A percentile compares a stretch with the other conserved stretches of the same genome.
Evolutionary conservation across 1,140 invertebrate genomes (phyloP).

Genomic region (Rhagoletis zephyria): DNA sequence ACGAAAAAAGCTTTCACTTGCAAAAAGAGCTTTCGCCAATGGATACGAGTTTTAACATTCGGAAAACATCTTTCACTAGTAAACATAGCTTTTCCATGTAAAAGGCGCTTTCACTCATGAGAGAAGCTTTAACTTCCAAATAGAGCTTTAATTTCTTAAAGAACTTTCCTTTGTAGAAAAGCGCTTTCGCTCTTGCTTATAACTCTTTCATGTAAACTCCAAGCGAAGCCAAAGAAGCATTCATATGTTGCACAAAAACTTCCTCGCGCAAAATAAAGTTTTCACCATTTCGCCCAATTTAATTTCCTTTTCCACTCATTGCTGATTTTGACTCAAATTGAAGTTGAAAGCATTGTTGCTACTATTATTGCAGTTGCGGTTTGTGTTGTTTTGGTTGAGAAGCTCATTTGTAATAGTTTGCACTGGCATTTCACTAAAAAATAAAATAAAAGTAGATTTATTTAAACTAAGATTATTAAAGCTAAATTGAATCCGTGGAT

Average conservation of each 20-base stretch:
- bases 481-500: too few species aligned
- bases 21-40: not conserved
- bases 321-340: constrained; percentile 10
- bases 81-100: too few species aligned
- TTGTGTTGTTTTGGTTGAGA: not conserved
- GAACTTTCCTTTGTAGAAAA: too few species aligned
- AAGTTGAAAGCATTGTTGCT: not conserved
- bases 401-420: not conserved
- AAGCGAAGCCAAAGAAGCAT: not conserved
- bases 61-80: too few species aligned
- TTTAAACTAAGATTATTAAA: too few species aligned
- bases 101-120: too few species aligned
- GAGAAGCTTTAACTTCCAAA: too few species aligned
- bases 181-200: too few species aligned
- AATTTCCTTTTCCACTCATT: constrained; percentile 3
- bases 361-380: not conserved
- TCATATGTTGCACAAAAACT: not conserved
- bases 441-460: not conserved
- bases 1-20: not conserved
- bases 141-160: too few species aligned
- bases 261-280: not conserved
- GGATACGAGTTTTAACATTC: too few species aligned
- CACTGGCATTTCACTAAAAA: constrained; percentile 20
- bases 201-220: not conserved
- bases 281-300: not conserved